Evolutionary conservation across 2,113 vertebrate species (phyloP).

Genomic region (Myotis lucifugus): DNA sequence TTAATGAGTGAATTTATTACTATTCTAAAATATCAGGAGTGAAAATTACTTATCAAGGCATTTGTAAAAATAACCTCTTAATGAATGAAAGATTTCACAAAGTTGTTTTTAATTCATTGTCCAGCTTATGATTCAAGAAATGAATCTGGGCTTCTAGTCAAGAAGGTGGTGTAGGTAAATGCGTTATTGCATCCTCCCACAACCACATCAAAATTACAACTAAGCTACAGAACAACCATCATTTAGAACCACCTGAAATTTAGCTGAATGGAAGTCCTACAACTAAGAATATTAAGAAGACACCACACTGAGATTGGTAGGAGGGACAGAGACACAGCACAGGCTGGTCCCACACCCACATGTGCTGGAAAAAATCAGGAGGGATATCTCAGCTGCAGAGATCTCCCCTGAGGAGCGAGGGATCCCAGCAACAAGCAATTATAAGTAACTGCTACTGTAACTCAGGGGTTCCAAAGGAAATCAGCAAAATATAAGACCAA

Average conservation of each 20-base stretch:
- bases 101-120: background rate
- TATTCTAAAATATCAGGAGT: slow-evolving; percentile 30
- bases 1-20: background rate
- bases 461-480: slow-evolving; percentile 38
- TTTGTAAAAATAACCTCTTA: slow-evolving; percentile 26
- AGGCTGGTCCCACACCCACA: background rate
- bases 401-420: background rate
- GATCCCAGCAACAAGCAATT: background rate
- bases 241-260: background rate
- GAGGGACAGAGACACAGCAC: background rate
- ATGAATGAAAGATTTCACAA: slow-evolving; percentile 10
- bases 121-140: slow-evolving; percentile 10
- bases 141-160: background rate
- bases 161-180: background rate
- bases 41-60: background rate
- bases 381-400: background rate
- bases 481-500: background rate
- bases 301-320: background rate
- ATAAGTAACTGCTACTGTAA: slow-evolving; percentile 32
- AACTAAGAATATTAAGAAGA: background rate
- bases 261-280: background rate
- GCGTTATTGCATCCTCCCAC: background rate
- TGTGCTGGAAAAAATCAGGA: background rate
- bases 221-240: background rate
- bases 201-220: background rate